phyloP scores from a whole-genome alignment of 2,797 vertebrate species.

The Denticeps clupeoides region DNA sequence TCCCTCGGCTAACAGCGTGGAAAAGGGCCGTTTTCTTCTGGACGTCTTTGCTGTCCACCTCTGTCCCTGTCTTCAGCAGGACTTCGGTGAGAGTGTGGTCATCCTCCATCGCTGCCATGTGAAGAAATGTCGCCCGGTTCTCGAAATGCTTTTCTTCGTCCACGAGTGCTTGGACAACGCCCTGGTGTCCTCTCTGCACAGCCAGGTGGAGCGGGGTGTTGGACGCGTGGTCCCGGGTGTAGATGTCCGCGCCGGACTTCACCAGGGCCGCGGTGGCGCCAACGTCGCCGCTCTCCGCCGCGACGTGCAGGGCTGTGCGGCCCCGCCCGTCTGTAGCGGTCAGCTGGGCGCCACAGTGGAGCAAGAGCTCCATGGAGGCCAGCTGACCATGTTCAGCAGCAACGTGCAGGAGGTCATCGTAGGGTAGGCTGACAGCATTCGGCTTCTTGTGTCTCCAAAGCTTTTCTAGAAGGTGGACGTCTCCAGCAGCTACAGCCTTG shows the following conservation, averaged over 20 bases:
- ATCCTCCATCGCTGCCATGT: conserved; percentile 49
- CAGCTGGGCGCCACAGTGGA: conserved; percentile 48
- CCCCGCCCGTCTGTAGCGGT: conserved; percentile 48
- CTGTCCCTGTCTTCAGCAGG: conserved; percentile 41
- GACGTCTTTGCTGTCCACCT: conserved; percentile 35
- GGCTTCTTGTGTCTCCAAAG: conserved; percentile 36
- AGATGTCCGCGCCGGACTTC: conserved; percentile 40
- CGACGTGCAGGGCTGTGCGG: conserved; percentile 56
- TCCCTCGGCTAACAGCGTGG: conserved; percentile 40
- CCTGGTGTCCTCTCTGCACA: conserved; percentile 37
- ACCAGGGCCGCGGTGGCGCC: conserved; percentile 38
- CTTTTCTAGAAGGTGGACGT: conserved; percentile 39
- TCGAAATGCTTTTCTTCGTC: conserved; percentile 48
- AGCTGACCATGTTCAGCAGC: conserved; percentile 51
- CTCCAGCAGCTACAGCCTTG: conserved; percentile 36
- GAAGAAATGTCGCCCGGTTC: conserved; percentile 52
- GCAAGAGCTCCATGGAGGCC: conserved; percentile 44
- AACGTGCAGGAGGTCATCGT: conserved; percentile 57
- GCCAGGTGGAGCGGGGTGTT: conserved; percentile 53
- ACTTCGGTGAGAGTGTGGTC: conserved; percentile 44
- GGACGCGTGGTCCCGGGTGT: conserved; percentile 38
- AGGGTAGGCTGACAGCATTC: conserved; percentile 30
- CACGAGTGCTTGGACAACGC: conserved; percentile 41
- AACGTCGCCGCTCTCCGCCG: conserved; percentile 48
- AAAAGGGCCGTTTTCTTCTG: conserved; percentile 43